Evolutionary conservation across 2,888 invertebrate species (phyloP), one percentile per base, ranked within the genome.

Genomic region (Ichneumoninae sp.): DNA sequence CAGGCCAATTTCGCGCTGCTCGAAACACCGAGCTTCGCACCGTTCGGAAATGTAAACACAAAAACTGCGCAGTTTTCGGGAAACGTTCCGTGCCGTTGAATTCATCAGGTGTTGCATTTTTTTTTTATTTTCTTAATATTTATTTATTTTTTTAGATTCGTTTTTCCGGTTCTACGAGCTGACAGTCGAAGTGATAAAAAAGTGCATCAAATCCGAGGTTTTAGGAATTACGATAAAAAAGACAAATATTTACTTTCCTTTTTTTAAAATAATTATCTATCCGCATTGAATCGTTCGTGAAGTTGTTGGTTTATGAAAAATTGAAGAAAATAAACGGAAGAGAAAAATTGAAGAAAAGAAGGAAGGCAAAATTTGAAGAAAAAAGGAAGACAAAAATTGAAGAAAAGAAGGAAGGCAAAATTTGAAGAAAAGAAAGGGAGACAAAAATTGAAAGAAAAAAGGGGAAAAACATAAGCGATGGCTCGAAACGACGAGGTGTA

Each of bases 21-120:
- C 26, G 40, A 73, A 60, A 63, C 19, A 77, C 16, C 36, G 33
- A 40, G 16, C 63, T 50, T 26, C 30, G 60, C 54, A 16, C 8
- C 4, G 54, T 33, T 50, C 16, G 13, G 57, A 47, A 36, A 82
- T 75, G 84, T 85, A 85, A 81, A 85, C 81, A 63, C 3, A n/a
- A 85, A 81, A 57, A 70, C 65, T 66, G 26, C 75, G 74, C 77
- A 81, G 65, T 78, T 77, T 54, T 69, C 57, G 30, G 19, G 40
- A 8, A 63, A 16, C 16, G 30, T 63, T 33, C 50, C 8, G 40
- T 50, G 47, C 22, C 50, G 52, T 47, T 26, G 36, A 63, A 78
- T 78, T 65, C n/a, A 40, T 74, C 47, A 10, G 26, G 26, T 70
- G 63, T 54, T 52, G 44, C 26, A 47, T n/a, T n/a, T n/a, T 16